A percentile compares a stretch with the other conserved stretches of the same genome.
Evolutionary conservation across 1,140 invertebrate species (phyloP).

Genomic region (Arctopsyche grandis): DNA sequence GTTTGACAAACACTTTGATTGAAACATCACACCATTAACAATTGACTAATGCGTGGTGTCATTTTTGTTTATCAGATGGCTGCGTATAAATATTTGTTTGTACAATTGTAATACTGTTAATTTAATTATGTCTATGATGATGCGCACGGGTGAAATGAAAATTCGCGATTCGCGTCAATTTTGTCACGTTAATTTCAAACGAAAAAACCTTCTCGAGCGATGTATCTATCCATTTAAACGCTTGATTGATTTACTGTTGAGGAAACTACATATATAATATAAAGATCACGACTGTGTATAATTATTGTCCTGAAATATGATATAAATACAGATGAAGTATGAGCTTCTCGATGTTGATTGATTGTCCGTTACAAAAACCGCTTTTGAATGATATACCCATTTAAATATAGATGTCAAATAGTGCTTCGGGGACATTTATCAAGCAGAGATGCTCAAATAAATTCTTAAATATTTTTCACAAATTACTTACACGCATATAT

Average conservation of each 20-base stretch:
- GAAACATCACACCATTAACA: constrained; percentile 49
- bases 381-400: background rate
- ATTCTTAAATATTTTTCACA: too few relatives aligned
- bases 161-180: too few relatives aligned
- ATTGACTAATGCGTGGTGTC: constrained; percentile 32
- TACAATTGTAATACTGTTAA: too few relatives aligned
- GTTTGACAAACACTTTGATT: constrained; percentile 52
- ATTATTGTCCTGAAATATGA: background rate
- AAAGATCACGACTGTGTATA: background rate
- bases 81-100: background rate
- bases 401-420: constrained; percentile 51
- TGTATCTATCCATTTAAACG: too few relatives aligned
- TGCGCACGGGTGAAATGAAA: too few relatives aligned
- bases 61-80: constrained; percentile 32
- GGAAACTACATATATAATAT: too few relatives aligned
- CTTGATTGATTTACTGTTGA: too few relatives aligned
- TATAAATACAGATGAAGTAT: background rate
- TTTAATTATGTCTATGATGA: too few relatives aligned
- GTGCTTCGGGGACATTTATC: constrained; percentile 39
- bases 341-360: constrained; percentile 40
- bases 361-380: constrained; percentile 37
- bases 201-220: background rate
- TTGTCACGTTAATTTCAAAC: too few relatives aligned
- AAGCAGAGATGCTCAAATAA: constrained; percentile 31
- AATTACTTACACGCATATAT: too few relatives aligned